Evolutionary conservation across 1,140 invertebrate genomes (phyloP).

Genomic region (Penaeus japonicus): DNA sequence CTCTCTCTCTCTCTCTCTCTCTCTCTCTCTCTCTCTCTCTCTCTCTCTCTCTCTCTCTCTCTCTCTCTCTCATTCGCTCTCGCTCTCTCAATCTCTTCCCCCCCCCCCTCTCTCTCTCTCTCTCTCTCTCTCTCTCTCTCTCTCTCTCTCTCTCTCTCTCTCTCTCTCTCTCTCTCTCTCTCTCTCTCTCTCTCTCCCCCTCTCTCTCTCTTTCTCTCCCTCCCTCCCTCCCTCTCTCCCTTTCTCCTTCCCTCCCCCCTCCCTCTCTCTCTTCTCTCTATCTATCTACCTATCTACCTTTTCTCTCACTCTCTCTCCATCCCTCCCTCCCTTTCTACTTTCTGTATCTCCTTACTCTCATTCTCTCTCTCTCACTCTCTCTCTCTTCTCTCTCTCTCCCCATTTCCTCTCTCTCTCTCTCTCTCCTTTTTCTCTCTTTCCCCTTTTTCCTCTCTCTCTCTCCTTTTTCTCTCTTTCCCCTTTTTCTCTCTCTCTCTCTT

Average conservation of each 20-base stretch:
- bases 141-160: neutral
- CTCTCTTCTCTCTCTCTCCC: neutral
- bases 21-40: neutral
- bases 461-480: neutral
- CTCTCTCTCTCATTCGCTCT: neutral
- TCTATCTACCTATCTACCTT: neutral
- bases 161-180: neutral
- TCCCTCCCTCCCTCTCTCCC: neutral
- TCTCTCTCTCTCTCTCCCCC: no score
- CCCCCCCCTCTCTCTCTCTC: neutral
- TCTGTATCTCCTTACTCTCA: neutral
- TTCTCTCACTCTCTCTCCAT: no score
- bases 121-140: no score
- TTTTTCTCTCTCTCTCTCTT: neutral
- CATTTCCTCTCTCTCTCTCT: no score
- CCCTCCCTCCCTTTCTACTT: no score
- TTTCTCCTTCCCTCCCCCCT: slow-evolving; percentile 14
- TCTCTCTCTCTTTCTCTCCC: neutral
- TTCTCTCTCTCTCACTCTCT: no score
- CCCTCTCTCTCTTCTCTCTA: neutral
- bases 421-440: neutral
- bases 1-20: neutral
- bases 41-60: neutral
- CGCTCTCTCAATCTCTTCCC: no score
- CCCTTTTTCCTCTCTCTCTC: neutral